Evolutionary conservation across 53 echinoderm and acorn worm genomes (phyloP).

Genomic region (Echinarachnius parma): DNA sequence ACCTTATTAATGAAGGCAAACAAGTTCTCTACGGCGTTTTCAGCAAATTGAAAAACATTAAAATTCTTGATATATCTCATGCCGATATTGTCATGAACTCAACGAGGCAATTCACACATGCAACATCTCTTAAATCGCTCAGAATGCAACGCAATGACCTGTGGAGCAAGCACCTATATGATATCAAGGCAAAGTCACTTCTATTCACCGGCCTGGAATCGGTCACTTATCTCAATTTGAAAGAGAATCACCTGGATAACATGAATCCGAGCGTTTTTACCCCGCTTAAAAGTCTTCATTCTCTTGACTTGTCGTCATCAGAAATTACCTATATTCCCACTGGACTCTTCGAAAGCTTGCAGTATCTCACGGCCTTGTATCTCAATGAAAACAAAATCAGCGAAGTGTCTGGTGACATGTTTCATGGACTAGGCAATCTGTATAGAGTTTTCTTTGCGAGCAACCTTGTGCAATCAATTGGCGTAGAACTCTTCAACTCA

Average conservation of each 20-base stretch:
- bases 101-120: conserved; percentile 4
- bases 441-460: background rate
- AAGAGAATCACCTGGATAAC: background rate
- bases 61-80: background rate
- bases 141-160: background rate
- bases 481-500: background rate
- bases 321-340: background rate
- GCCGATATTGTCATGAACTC: background rate
- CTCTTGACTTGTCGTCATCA: background rate
- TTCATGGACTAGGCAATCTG: background rate
- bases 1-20: background rate
- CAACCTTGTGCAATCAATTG: background rate
- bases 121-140: background rate
- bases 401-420: background rate
- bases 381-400: background rate
- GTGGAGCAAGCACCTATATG: background rate
- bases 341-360: background rate
- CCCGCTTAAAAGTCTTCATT: background rate
- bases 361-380: background rate
- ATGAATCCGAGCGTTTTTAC: background rate
- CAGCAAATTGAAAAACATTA: background rate
- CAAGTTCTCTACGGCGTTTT: background rate
- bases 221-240: background rate
- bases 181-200: background rate
- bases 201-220: conserved; percentile 6